phyloP scores from a whole-genome alignment of 2,113 vertebrate genomes.

The Brachyhypopomus gauderio region DNA sequence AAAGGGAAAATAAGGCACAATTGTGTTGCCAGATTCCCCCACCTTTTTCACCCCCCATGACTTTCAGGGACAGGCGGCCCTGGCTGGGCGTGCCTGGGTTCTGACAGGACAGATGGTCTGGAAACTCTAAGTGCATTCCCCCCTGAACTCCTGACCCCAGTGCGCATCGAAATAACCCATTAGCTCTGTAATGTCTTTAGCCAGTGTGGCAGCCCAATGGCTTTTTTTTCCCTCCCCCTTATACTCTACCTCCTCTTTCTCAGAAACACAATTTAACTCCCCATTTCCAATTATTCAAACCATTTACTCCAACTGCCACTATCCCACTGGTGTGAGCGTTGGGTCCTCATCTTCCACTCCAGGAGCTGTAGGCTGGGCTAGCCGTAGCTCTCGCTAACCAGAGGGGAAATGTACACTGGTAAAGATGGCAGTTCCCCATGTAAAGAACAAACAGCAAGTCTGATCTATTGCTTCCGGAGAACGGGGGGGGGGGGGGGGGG shows the following conservation, averaged over 20 bases:
- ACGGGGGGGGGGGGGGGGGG: background rate
- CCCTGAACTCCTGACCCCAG: conserved; percentile 68
- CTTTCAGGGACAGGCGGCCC: conserved; percentile 29
- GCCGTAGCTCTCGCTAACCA: conserved; percentile 10
- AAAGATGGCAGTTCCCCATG: background rate
- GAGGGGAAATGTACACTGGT: background rate
- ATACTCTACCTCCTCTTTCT: conserved; percentile 55
- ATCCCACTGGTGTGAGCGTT: conserved; percentile 45
- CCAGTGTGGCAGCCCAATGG: conserved; percentile 50
- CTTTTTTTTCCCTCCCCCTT: conserved; percentile 58
- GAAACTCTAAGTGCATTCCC: conserved; percentile 69
- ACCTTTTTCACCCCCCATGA: background rate
- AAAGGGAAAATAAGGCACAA: conserved; percentile 43
- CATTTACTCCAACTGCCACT: conserved; percentile 65
- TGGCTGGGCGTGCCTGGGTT: conserved; percentile 37
- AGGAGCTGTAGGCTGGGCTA: background rate
- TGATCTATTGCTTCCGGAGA: background rate
- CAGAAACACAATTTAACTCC: conserved; percentile 70
- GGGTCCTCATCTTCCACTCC: conserved; percentile 50
- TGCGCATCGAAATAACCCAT: conserved; percentile 68
- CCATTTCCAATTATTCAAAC: conserved; percentile 76
- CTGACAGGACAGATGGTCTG: conserved; percentile 70
- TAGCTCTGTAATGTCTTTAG: conserved; percentile 67
- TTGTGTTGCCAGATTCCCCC: conserved; percentile 1
- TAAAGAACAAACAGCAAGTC: conserved; percentile 6